phyloP scores from a whole-genome alignment of 53 echinoderm and acorn worm genomes.

The Crossaster papposus region DNA sequence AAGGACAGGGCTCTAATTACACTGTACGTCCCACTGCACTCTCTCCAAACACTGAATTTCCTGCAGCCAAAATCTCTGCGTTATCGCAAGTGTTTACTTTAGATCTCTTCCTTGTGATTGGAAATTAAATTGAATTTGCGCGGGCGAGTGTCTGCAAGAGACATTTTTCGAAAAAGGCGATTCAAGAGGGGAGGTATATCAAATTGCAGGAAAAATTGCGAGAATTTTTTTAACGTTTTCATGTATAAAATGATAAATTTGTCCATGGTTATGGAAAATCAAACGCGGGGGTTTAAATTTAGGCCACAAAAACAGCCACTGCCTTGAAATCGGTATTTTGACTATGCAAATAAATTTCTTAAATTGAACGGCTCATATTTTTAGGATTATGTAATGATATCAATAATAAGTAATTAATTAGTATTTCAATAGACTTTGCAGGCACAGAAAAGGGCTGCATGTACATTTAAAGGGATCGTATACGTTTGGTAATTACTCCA shows the following conservation, averaged over 20 bases:
- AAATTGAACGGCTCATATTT: too few relatives aligned
- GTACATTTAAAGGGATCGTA: too few relatives aligned
- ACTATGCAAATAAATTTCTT: too few relatives aligned
- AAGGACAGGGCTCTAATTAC: background rate
- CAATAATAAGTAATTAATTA: too few relatives aligned
- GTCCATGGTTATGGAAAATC: background rate
- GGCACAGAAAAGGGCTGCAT: too few relatives aligned
- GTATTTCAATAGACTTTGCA: too few relatives aligned
- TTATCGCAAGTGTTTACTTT: background rate
- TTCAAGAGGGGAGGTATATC: background rate
- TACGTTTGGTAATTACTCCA: too few relatives aligned
- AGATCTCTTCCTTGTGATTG: background rate
- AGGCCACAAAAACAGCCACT: background rate
- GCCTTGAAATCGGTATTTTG: background rate
- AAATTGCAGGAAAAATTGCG: background rate
- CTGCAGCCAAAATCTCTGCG: background rate
- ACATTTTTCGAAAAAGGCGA: background rate
- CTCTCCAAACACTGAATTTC: background rate
- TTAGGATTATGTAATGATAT: too few relatives aligned
- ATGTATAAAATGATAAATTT: background rate
- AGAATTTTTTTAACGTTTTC: background rate
- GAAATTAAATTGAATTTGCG: background rate
- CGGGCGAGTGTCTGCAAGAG: background rate
- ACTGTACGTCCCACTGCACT: background rate
- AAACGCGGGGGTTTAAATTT: background rate